A percentile compares a stretch with the other conserved stretches of the same genome.
Conservation (phyloP, 2,797 vertebrate genomes). For the Eulemur coronatus region DNA sequence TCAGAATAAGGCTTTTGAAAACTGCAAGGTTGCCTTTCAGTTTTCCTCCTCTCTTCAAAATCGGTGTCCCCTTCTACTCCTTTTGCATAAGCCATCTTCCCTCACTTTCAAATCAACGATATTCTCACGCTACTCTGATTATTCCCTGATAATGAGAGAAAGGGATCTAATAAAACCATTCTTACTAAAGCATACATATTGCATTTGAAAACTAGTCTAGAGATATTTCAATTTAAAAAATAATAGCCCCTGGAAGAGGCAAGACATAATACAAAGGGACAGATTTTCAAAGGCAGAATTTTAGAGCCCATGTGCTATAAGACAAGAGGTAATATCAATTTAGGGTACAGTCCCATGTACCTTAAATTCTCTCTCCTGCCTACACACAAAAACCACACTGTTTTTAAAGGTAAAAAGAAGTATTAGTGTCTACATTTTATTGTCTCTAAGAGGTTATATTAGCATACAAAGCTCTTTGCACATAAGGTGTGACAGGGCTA, state of each 20-base stretch:
- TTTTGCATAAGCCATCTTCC: not conserved
- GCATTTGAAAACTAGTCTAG: not conserved
- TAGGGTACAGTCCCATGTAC: accelerated
- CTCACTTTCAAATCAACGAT: not conserved
- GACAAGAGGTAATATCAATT: not conserved
- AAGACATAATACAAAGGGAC: not conserved
- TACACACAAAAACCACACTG: not conserved
- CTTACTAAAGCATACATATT: not conserved
- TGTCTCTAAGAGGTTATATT: not conserved
- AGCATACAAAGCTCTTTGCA: not conserved
- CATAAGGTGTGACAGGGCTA: not conserved
- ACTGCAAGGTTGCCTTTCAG: not conserved
- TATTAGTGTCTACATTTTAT: not conserved
- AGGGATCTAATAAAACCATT: not conserved
- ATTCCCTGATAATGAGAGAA: not conserved
- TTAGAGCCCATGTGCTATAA: not conserved
- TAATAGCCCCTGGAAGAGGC: not conserved
- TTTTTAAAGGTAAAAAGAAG: not conserved
- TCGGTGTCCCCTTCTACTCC: not conserved
- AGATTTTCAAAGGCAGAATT: not conserved
- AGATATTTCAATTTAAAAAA: not conserved
- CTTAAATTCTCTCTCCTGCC: not conserved
- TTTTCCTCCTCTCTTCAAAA: not conserved
- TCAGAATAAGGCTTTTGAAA: not conserved
- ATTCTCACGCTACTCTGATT: not conserved